Percentiles rank a stretch among this genome's conserved stretches.
phyloP scores from a whole-genome alignment of 2,888 invertebrate genomes.

The Epistrophe grossulariae region DNA sequence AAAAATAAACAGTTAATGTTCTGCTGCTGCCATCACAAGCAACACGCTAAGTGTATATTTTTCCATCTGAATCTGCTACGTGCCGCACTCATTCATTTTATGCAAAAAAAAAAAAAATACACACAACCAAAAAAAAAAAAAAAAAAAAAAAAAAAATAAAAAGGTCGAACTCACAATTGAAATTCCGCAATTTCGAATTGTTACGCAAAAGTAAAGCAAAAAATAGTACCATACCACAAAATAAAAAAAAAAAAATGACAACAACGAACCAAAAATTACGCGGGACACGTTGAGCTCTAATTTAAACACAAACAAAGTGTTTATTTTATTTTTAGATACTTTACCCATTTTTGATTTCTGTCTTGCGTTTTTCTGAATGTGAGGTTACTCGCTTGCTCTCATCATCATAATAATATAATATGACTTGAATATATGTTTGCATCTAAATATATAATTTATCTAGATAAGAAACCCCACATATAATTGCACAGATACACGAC shows the following conservation, averaged over 20 bases:
- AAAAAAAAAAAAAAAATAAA: conserved; percentile 1
- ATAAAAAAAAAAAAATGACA: conserved; percentile 26
- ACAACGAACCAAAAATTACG: conserved; percentile 46
- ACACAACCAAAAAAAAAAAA: neutral
- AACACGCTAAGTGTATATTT: conserved; percentile 37
- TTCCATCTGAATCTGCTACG: conserved; percentile 30
- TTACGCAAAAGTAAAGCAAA: conserved; percentile 56
- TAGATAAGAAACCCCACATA: conserved; percentile 61
- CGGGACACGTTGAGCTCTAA: conserved; percentile 73
- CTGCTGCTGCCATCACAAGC: conserved; percentile 35
- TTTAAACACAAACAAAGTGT: conserved; percentile 72
- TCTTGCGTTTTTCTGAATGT: conserved; percentile 21
- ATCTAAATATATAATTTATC: conserved; percentile 32
- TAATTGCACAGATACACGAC: conserved; percentile 65
- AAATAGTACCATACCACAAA: conserved; percentile 9
- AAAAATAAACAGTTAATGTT: conserved; percentile 41
- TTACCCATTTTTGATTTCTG: conserved; percentile 65
- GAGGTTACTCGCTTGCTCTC: conserved; percentile 9
- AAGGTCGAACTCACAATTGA: conserved; percentile 44
- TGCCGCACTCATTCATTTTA: conserved; percentile 56
- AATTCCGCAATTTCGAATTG: conserved; percentile 69
- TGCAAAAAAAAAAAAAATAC: conserved; percentile 33
- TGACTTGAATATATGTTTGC: conserved; percentile 25
- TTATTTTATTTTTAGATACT: conserved; percentile 74
- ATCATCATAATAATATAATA: conserved; percentile 19